Conservation (phyloP, 2,888 invertebrate genomes). For the Tipula confusa region DNA sequence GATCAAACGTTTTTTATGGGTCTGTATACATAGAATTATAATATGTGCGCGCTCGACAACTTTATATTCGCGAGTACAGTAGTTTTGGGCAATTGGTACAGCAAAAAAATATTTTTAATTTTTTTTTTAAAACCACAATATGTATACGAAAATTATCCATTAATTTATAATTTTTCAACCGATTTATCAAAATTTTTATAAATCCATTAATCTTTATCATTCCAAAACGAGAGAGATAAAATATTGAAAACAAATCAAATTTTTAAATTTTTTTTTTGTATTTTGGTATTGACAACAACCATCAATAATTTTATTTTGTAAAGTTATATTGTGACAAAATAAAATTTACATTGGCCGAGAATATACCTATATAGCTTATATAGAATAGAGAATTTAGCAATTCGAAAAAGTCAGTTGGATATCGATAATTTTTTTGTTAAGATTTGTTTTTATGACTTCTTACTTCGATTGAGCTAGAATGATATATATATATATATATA, state of each 20-base stretch:
- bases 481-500: background rate
- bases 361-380: background rate
- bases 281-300: constrained; percentile 25
- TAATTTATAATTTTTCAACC: constrained; percentile 14
- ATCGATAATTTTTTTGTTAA: background rate
- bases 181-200: background rate
- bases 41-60: too few relatives aligned
- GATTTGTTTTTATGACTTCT: constrained; percentile 7
- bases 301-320: background rate
- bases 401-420: constrained; percentile 12
- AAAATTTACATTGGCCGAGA: background rate
- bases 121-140: background rate
- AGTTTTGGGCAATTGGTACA: background rate
- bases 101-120: background rate
- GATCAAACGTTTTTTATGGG: background rate
- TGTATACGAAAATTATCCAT: background rate
- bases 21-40: too few relatives aligned
- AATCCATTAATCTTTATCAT: constrained; percentile 7
- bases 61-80: too few relatives aligned
- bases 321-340: background rate
- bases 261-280: background rate
- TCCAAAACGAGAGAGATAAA: background rate
- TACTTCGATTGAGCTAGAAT: background rate
- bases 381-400: background rate
- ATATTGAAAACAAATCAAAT: constrained; percentile 12